Evolutionary conservation across 2,888 invertebrate species (phyloP).

Genomic region (Cantharis rufa): DNA sequence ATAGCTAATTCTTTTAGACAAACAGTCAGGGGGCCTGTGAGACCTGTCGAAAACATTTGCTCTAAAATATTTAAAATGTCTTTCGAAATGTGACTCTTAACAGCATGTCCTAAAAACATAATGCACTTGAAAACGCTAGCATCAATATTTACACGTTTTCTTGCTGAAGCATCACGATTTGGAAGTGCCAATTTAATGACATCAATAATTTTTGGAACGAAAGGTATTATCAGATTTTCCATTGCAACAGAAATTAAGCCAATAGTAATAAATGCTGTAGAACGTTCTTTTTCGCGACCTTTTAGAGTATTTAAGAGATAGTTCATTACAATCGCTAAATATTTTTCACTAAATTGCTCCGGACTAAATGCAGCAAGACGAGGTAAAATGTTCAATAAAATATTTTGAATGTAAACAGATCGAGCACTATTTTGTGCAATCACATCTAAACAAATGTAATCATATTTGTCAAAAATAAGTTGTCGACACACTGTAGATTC

Average conservation of each 20-base stretch:
- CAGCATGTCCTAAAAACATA: constrained; percentile 84
- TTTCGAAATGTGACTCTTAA: constrained; percentile 73
- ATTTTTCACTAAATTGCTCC: constrained; percentile 75
- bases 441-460: constrained; percentile 77
- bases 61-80: constrained; percentile 86
- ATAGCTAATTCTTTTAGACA: constrained; percentile 88
- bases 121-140: constrained; percentile 93
- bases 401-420: constrained; percentile 83
- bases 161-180: constrained; percentile 74
- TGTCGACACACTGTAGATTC: constrained; percentile 88
- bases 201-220: constrained; percentile 85
- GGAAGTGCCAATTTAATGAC: constrained; percentile 59
- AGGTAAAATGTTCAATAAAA: constrained; percentile 84
- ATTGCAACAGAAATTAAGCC: constrained; percentile 91
- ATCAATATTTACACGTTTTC: constrained; percentile 76
- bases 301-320: constrained; percentile 78
- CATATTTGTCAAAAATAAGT: constrained; percentile 81
- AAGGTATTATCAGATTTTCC: constrained; percentile 76
- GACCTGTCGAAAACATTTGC: constrained; percentile 89
- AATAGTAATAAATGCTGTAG: constrained; percentile 86
- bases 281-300: constrained; percentile 82
- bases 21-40: constrained; percentile 88
- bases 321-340: constrained; percentile 74
- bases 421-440: constrained; percentile 73
- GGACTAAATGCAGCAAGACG: constrained; percentile 92